phyloP scores from a whole-genome alignment of 2,888 invertebrate species.

The Azorinus chamasolen region DNA sequence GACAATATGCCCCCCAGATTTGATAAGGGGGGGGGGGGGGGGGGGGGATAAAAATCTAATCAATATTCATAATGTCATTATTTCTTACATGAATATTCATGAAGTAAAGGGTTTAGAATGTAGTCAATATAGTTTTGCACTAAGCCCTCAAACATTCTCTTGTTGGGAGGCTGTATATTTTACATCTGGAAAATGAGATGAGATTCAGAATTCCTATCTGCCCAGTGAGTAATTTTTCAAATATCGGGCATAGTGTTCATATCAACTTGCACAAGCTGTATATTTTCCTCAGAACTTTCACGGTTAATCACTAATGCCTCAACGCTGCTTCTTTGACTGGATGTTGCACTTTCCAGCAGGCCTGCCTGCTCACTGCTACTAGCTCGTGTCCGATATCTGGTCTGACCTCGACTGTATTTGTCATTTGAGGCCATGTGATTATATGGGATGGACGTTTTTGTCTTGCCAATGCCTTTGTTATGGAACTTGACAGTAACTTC shows the following conservation, averaged over 20 bases:
- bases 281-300: slow-evolving; percentile 52
- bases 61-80: no score
- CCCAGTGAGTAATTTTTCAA: no score
- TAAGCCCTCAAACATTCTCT: no score
- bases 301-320: slow-evolving; percentile 48
- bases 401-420: slow-evolving; percentile 52
- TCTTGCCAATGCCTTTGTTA: slow-evolving; percentile 57
- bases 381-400: slow-evolving; percentile 64
- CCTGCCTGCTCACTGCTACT: slow-evolving; percentile 74
- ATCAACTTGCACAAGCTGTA: slow-evolving; percentile 52
- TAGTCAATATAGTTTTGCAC: no score
- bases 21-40: no score
- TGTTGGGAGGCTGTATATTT: no score
- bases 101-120: no score
- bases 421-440: slow-evolving; percentile 56
- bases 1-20: no score
- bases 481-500: slow-evolving; percentile 67
- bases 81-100: no score
- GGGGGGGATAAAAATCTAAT: no score
- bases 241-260: slow-evolving; percentile 62
- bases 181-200: no score
- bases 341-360: slow-evolving; percentile 72
- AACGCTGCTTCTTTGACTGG: slow-evolving; percentile 72
- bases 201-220: no score
- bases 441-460: slow-evolving; percentile 66